A percentile compares a stretch with the other conserved stretches of the same genome.
phyloP scores from a whole-genome alignment of 2,113 vertebrate species.

The Leucosticte australis region DNA sequence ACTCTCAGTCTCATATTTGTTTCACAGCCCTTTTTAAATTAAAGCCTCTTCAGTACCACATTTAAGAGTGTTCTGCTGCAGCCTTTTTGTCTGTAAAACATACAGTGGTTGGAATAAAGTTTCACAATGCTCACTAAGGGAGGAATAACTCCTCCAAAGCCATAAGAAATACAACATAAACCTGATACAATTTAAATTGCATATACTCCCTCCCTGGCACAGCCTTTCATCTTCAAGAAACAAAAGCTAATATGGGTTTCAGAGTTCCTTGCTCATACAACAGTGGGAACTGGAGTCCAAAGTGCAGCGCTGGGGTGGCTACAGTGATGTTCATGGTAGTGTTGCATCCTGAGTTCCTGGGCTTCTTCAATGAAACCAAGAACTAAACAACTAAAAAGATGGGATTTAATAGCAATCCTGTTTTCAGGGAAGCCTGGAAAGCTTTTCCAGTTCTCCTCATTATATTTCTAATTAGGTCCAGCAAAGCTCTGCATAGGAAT shows the following conservation, averaged over 20 bases:
- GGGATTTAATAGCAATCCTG: neutral
- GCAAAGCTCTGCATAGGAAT: neutral
- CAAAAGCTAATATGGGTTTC: neutral
- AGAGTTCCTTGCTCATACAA: neutral
- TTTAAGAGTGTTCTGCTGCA: neutral
- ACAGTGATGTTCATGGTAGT: neutral
- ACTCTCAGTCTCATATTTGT: neutral
- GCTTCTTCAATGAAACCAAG: neutral
- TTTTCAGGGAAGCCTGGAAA: neutral
- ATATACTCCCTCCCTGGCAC: neutral
- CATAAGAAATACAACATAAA: neutral
- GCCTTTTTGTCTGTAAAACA: neutral
- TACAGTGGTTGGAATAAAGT: neutral
- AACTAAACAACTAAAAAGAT: neutral
- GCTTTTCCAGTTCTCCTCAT: neutral
- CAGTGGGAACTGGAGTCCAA: neutral
- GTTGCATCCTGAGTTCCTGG: neutral
- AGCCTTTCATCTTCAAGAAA: neutral
- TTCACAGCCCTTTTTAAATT: neutral
- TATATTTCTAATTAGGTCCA: neutral
- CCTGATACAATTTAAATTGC: neutral
- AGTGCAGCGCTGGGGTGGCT: neutral
- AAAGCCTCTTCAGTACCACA: neutral
- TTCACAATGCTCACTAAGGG: neutral
- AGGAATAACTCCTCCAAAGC: neutral